Conservation (phyloP, 2,113 vertebrate species). For the Neolamprologus modestus region DNA sequence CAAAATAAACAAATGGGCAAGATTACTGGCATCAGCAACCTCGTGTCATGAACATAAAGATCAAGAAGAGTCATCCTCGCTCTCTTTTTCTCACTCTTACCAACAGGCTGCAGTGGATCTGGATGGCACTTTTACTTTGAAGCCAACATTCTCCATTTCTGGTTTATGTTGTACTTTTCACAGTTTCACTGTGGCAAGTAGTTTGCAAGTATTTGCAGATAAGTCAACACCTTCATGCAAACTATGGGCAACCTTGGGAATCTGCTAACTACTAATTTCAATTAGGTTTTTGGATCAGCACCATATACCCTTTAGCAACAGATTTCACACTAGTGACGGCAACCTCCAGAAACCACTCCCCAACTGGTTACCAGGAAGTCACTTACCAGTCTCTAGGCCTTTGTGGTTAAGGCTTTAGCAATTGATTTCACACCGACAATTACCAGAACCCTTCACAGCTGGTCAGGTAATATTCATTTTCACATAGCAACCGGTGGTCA, state of each 20-base stretch:
- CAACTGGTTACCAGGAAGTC: background rate
- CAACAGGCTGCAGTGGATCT: conserved; percentile 42
- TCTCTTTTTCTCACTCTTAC: background rate
- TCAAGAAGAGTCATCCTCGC: background rate
- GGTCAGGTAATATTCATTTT: background rate
- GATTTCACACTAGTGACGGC: background rate
- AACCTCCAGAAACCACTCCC: background rate
- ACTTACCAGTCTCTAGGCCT: background rate
- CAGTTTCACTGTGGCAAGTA: background rate
- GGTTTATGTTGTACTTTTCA: background rate
- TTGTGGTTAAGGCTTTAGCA: background rate
- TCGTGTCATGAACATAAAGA: background rate
- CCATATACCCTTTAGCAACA: background rate
- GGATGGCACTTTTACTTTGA: background rate
- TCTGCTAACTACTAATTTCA: background rate
- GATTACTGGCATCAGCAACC: background rate
- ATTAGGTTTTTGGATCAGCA: background rate
- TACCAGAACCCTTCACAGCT: background rate
- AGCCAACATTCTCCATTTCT: background rate
- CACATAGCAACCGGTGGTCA: background rate
- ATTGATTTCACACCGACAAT: background rate
- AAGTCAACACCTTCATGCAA: background rate
- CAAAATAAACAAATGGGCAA: background rate
- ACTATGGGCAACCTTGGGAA: background rate
- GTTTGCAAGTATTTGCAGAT: background rate